phyloP scores from a whole-genome alignment of 1,140 invertebrate species.

The Paramacrobiotus metropolitanus region DNA sequence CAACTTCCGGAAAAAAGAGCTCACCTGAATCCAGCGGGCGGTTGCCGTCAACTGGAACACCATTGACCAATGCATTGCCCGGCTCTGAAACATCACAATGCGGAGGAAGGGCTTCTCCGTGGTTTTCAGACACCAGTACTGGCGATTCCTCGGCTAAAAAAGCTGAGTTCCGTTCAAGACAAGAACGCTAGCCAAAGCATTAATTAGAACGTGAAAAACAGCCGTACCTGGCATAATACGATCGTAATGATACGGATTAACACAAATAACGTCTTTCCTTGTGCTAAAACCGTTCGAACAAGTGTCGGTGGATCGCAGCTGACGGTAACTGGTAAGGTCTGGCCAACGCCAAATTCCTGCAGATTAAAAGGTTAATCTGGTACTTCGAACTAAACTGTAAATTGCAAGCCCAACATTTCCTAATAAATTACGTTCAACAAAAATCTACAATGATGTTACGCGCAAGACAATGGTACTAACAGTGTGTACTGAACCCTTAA shows the following conservation, averaged over 20 bases:
- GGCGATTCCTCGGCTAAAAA: slow-evolving; percentile 42
- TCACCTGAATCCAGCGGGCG: slow-evolving; percentile 19
- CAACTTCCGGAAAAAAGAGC: slow-evolving; percentile 23
- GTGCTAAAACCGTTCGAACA: slow-evolving; percentile 73
- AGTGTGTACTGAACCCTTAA: no score
- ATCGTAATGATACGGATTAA: slow-evolving; percentile 87
- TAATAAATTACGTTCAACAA: no score
- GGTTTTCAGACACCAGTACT: slow-evolving; percentile 44
- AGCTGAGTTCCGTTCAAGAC: slow-evolving; percentile 4
- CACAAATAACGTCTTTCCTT: slow-evolving; percentile 76
- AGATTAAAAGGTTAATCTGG: no score
- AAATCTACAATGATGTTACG: no score
- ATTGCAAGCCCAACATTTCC: no score
- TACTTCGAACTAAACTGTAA: no score
- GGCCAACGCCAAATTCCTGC: slow-evolving; percentile 93
- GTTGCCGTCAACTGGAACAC: slow-evolving; percentile 22
- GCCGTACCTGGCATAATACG: slow-evolving; percentile 58
- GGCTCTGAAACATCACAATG: slow-evolving; percentile 16
- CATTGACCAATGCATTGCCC: slow-evolving; percentile 17
- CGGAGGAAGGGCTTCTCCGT: slow-evolving; percentile 14
- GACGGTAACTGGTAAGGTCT: slow-evolving; percentile 81
- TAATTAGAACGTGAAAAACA: background rate
- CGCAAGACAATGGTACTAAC: no score
- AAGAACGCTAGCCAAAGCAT: slow-evolving; percentile 2
- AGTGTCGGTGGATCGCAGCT: slow-evolving; percentile 63